Conservation (phyloP, 2,113 vertebrate species). For the Vanacampus margaritifer region DNA sequence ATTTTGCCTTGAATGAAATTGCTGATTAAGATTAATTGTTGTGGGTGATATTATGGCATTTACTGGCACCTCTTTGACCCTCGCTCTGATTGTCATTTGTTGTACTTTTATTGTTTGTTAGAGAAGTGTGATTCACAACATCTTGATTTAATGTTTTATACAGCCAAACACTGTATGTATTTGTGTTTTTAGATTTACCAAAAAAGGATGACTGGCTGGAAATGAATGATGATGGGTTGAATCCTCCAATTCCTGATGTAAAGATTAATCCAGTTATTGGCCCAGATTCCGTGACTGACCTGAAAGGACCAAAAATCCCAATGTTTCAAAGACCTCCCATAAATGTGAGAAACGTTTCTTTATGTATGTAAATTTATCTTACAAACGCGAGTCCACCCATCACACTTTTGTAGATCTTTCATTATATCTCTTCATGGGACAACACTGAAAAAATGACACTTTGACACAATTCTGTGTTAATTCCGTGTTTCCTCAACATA, state of each 20-base stretch:
- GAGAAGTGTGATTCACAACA: neutral
- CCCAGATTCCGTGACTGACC: conserved; percentile 31
- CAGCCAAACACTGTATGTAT: neutral
- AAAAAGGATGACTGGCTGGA: conserved; percentile 64
- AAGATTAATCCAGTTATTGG: conserved; percentile 20
- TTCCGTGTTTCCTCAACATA: no score
- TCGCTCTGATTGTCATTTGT: neutral
- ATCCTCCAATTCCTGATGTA: conserved; percentile 70
- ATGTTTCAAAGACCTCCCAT: conserved; percentile 50
- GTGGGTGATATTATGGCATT: no score
- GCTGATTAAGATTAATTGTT: no score
- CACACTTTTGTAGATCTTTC: no score
- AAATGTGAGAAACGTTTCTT: conserved; percentile 50
- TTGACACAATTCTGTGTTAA: no score
- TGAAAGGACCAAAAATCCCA: conserved; percentile 44
- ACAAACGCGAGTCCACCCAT: no score
- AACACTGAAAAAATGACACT: no score
- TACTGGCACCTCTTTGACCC: no score
- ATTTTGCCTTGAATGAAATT: neutral
- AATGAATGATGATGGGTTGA: conserved; percentile 62
- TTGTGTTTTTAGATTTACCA: conserved; percentile 57
- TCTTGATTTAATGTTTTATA: neutral
- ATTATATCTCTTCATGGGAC: no score
- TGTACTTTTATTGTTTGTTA: neutral
- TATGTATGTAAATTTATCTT: neutral